Base-by-base conservation (phyloP, 2,113 vertebrate genomes). In the Alligator sinensis region DNA sequence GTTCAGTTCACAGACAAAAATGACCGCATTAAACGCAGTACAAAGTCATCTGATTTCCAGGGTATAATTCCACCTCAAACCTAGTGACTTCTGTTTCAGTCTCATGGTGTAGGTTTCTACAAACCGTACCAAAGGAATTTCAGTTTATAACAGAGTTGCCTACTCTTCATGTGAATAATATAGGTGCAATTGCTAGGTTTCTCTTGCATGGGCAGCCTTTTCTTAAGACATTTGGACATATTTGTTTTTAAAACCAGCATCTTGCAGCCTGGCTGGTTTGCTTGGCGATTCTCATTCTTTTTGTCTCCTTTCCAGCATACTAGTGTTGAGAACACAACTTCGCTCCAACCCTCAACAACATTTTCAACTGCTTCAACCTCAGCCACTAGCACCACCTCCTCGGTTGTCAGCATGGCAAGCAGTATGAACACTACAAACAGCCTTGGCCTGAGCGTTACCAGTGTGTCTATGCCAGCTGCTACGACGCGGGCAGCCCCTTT, bases 401-500 rank as follows among this genome's bases (percentile, higher is more conserved):
- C 98, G 0, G 98, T 98, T 10, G 98, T 97, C 85, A 98, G 97
- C 95, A 96, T 98, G 82, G 96, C 98, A 30, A 97, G 97, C 91
- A 98, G 96, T 91, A 97, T 98, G 94, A 98, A 98, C 97, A 97
- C 98, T 68, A 98, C 97, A 83, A 97, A 97, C 90, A 97, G 95
- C 94, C 97, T 99, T 93, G 98, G 98, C 97, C 98, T 99, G 90
- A 96, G 98, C 5, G 98, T 98, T 92, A 96, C 98, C 96, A 98
- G 98, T 94, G 98, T 97, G 89, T 98, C 98, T 24, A 96, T 97
- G 80, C 98, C 98, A 63, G 97, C 98, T 89, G 98, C 98, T 93
- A 98, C 97, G 64, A 97, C 98, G 87, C 97, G 98, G 70, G 96
- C 99, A 47, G 93, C 98, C 74, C 98, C 99, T 63, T 98, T 99